phyloP scores from a whole-genome alignment of 2,797 vertebrate species.

The Mallotus villosus region DNA sequence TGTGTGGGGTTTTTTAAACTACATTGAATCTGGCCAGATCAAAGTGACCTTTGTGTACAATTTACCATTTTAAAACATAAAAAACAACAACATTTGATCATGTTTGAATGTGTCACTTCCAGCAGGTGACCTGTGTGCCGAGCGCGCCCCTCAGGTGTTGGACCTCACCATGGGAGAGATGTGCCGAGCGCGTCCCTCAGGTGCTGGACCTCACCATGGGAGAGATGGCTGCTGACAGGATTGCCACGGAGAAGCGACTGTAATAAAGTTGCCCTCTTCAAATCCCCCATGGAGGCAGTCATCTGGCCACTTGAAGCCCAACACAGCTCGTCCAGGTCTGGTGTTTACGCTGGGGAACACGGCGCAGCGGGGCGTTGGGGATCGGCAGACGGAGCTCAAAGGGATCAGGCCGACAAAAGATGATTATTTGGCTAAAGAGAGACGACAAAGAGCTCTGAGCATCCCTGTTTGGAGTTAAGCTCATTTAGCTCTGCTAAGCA shows the following conservation, averaged over 20 bases:
- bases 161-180: neutral
- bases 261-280: neutral
- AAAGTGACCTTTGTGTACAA: neutral
- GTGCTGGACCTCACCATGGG: neutral
- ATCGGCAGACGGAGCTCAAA: neutral
- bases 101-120: too few species aligned
- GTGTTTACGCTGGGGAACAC: neutral
- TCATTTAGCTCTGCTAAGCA: conserved; percentile 3
- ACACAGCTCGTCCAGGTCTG: neutral
- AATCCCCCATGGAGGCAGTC: neutral
- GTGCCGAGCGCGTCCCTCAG: neutral
- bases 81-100: neutral
- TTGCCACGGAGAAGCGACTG: neutral
- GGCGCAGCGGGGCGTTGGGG: conserved; percentile 2
- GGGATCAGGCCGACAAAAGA: conserved; percentile 1
- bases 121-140: too few species aligned
- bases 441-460: neutral
- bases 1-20: too few species aligned
- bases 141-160: neutral
- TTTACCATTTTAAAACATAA: neutral
- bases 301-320: conserved; percentile 14
- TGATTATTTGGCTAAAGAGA: conserved; percentile 10
- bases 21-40: neutral
- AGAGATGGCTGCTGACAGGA: conserved; percentile 2
- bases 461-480: conserved; percentile 4